A percentile compares a stretch with the other conserved stretches of the same genome.
Conservation (phyloP, 2,797 vertebrate species). For the Chiloscyllium punctatum region DNA sequence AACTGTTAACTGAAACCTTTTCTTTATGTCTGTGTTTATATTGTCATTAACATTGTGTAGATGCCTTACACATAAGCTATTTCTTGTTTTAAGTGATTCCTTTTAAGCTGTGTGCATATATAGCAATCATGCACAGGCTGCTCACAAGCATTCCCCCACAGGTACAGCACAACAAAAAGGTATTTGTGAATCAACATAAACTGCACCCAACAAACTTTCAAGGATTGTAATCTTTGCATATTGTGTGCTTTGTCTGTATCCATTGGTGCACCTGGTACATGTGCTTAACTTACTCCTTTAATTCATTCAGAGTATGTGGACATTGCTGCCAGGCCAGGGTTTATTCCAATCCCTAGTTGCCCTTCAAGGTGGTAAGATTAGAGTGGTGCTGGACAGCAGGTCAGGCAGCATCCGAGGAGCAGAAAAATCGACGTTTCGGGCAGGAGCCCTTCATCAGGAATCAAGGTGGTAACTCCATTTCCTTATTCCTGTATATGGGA, state of each 20-base stretch:
- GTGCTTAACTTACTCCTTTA: not conserved
- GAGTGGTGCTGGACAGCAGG: too few species aligned
- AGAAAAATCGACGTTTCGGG: too few species aligned
- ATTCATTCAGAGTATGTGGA: too few species aligned
- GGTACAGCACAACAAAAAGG: too few species aligned
- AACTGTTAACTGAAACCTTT: not conserved
- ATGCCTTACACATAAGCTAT: not conserved
- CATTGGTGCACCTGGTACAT: not conserved
- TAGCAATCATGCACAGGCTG: not conserved
- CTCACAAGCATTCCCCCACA: too few species aligned
- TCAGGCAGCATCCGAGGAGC: too few species aligned
- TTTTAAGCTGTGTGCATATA: not conserved
- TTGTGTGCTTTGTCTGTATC: not conserved
- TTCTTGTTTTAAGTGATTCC: not conserved
- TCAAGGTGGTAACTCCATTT: too few species aligned
- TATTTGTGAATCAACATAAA: not conserved
- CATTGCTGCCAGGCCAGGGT: too few species aligned
- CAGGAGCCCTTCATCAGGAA: too few species aligned
- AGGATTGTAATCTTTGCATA: not conserved
- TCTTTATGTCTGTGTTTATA: not conserved
- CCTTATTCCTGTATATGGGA: not conserved
- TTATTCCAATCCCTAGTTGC: too few species aligned
- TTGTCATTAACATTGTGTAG: not conserved
- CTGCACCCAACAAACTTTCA: not conserved
- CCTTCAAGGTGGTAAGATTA: too few species aligned